These are phyloP conservation scores for Thinocorus orbignyianus DNA, from an alignment of 2,113 vertebrate species.

Conservation along the genomic window DNA sequence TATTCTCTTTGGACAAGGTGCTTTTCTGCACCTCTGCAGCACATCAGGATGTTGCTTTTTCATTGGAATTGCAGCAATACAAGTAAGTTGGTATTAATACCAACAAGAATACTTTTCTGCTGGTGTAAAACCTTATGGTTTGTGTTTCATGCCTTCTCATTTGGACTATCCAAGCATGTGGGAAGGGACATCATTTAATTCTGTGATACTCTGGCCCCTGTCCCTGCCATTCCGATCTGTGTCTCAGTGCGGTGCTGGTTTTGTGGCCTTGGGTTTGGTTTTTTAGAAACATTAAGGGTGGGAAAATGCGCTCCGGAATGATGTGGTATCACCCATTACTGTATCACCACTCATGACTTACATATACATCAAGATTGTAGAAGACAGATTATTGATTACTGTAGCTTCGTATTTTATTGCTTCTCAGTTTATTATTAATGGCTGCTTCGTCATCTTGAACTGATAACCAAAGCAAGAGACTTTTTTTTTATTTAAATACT, in stretches of 20 bases:
- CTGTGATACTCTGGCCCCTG: not conserved
- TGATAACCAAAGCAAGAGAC: not conserved
- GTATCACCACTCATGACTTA: not conserved
- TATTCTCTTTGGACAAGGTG: not conserved
- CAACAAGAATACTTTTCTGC: not conserved
- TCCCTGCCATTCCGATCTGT: not conserved
- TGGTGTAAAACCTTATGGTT: rapidly evolving
- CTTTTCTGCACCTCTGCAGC: not conserved
- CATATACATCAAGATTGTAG: not conserved
- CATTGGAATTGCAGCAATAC: not conserved
- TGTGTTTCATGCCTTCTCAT: not conserved
- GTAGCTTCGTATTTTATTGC: not conserved
- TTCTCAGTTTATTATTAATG: not conserved
- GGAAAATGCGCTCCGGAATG: not conserved
- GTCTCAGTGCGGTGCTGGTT: not conserved
- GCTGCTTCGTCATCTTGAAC: not conserved
- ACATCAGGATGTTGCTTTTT: not conserved
- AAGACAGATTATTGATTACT: not conserved
- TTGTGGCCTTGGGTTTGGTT: not conserved
- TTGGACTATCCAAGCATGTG: not conserved
- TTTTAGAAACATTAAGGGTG: not conserved
- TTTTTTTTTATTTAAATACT: not conserved
- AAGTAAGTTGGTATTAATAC: not conserved
- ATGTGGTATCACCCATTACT: not conserved
- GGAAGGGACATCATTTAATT: not conserved